A percentile compares a stretch with the other conserved stretches of the same genome.
Conservation (phyloP, 2,797 vertebrate species). For the Acanthiza pusilla region DNA sequence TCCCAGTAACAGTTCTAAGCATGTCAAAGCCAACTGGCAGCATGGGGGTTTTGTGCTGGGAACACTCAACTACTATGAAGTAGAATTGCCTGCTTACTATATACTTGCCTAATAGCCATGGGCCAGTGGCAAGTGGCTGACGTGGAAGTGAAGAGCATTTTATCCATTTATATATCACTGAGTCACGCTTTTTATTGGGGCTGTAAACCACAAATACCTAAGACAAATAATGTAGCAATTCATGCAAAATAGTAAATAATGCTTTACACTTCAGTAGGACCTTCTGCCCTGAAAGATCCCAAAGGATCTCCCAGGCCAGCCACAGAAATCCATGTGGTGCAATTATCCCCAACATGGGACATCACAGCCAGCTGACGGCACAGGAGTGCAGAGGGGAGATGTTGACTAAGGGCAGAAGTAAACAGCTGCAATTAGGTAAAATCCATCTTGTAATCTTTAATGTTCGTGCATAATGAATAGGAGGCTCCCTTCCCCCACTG, state of each 20-base stretch:
- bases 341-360: not conserved
- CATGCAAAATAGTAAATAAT: slow-evolving; percentile 26
- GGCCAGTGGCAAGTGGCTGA: not conserved
- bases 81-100: not conserved
- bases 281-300: not conserved
- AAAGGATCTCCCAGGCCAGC: not conserved
- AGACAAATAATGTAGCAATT: slow-evolving; percentile 1
- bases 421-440: not conserved
- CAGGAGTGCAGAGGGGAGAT: not conserved
- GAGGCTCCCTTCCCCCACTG: not conserved
- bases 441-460: not conserved
- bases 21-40: not conserved
- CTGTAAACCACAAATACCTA: slow-evolving; percentile 10
- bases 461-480: not conserved
- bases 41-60: not conserved
- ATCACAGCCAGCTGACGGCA: not conserved
- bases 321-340: not conserved
- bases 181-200: slow-evolving; percentile 12
- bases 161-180: not conserved
- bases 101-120: not conserved
- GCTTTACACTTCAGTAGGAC: not conserved
- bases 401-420: not conserved
- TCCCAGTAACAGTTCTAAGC: not conserved
- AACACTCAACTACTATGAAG: not conserved
- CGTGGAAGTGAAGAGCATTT: slow-evolving; percentile 24